Conservation (phyloP, 1,140 invertebrate species). For the Drosophila guanche region DNA sequence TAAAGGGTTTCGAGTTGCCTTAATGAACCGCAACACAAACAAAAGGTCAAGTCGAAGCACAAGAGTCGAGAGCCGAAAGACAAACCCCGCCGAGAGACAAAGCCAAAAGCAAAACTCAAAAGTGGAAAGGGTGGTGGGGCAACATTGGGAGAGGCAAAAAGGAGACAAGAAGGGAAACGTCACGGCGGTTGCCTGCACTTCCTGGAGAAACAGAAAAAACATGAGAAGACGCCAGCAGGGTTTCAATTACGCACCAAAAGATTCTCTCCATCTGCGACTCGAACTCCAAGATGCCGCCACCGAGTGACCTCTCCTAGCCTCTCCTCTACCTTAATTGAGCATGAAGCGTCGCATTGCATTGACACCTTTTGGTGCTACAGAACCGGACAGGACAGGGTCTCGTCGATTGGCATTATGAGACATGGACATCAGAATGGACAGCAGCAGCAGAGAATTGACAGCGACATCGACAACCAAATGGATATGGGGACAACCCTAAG, state of each 20-base stretch:
- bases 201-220: slow-evolving; percentile 38
- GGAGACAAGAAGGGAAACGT: slow-evolving; percentile 58
- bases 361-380: slow-evolving; percentile 55
- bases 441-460: slow-evolving; percentile 20
- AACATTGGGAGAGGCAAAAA: slow-evolving; percentile 25
- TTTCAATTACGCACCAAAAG: slow-evolving; percentile 66
- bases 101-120: slow-evolving; percentile 3
- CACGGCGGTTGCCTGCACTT: slow-evolving; percentile 77
- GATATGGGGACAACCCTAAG: slow-evolving; percentile 52
- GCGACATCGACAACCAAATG: slow-evolving; percentile 19
- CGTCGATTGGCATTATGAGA: slow-evolving; percentile 27
- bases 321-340: slow-evolving; percentile 57
- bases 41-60: slow-evolving; percentile 70
- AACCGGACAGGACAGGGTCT: neutral
- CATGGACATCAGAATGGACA: slow-evolving; percentile 21
- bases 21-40: slow-evolving; percentile 74
- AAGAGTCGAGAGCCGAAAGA: slow-evolving; percentile 29
- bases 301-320: slow-evolving; percentile 23
- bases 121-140: slow-evolving; percentile 16
- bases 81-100: slow-evolving; percentile 29
- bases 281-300: slow-evolving; percentile 16
- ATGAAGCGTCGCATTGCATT: slow-evolving; percentile 61
- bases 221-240: slow-evolving; percentile 28
- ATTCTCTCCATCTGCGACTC: slow-evolving; percentile 1
- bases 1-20: slow-evolving; percentile 73